Evolutionary conservation across 2,113 vertebrate genomes (phyloP).

Genomic region (Tragelaphus imberbis): DNA sequence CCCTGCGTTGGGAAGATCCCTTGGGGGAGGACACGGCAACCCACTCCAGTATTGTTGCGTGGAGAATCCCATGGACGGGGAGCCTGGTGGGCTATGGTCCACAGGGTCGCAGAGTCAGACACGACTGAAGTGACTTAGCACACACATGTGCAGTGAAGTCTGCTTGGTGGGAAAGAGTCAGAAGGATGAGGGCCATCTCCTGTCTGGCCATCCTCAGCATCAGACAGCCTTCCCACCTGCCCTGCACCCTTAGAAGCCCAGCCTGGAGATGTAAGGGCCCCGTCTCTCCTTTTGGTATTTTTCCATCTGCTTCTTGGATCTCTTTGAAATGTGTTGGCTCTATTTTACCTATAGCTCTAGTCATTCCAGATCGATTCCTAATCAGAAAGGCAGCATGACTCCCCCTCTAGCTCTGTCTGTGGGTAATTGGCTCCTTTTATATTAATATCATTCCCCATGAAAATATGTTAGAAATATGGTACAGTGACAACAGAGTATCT

Average conservation of each 20-base stretch:
- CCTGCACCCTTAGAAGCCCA: neutral
- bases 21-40: neutral
- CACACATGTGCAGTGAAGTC: rapidly evolving
- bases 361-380: neutral
- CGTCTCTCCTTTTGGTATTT: neutral
- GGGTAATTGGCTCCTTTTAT: neutral
- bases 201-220: neutral
- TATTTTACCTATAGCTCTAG: neutral
- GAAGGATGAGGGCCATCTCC: rapidly evolving
- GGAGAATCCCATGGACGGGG: neutral
- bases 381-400: conserved; percentile 5
- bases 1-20: neutral
- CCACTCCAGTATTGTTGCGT: neutral
- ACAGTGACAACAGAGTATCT: neutral
- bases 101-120: neutral
- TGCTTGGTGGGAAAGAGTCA: rapidly evolving
- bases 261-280: neutral
- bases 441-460: neutral
- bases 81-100: neutral
- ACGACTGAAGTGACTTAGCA: neutral
- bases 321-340: neutral
- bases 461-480: neutral
- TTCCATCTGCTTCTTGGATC: neutral
- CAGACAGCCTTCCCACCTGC: rapidly evolving
- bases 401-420: neutral